Evolutionary conservation across 64 coral and sea anemone species (phyloP).

Genomic region (Pachyseris speciosa): DNA sequence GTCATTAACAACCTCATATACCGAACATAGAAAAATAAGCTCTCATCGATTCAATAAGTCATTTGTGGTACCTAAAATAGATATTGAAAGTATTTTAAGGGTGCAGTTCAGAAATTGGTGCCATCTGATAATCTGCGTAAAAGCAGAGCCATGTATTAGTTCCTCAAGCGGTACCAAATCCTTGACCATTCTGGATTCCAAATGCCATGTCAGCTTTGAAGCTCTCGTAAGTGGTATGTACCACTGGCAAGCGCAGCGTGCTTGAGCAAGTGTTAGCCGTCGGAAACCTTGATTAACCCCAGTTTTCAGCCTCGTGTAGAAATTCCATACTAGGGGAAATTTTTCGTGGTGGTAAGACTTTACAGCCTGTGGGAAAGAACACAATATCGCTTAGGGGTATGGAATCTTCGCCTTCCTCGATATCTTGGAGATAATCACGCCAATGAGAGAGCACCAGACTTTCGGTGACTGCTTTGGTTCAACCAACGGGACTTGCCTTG

Average conservation of each 20-base stretch:
- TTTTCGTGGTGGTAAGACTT: slow-evolving; percentile 63
- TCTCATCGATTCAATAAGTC: too few relatives aligned
- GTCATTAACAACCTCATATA: too few relatives aligned
- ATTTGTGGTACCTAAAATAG: too few relatives aligned
- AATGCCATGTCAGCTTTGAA: slow-evolving; percentile 80
- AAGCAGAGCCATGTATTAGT: too few relatives aligned
- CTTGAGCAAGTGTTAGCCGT: slow-evolving; percentile 66
- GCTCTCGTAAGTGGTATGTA: slow-evolving; percentile 59
- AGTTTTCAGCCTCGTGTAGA: slow-evolving; percentile 13
- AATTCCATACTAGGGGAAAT: slow-evolving; percentile 38
- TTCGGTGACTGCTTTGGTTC: slow-evolving; percentile 17
- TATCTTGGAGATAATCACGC: slow-evolving; percentile 50
- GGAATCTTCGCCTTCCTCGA: slow-evolving; percentile 48
- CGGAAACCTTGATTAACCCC: slow-evolving; percentile 32
- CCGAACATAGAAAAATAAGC: too few relatives aligned
- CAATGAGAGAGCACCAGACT: slow-evolving; percentile 57
- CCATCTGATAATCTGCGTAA: too few relatives aligned
- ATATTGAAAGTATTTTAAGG: too few relatives aligned
- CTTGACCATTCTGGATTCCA: slow-evolving; percentile 58
- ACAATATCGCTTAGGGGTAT: slow-evolving; percentile 62
- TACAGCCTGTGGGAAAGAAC: slow-evolving; percentile 66
- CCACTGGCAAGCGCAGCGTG: slow-evolving; percentile 67
- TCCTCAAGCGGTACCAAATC: slow-evolving; percentile 79
- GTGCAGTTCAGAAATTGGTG: too few relatives aligned
- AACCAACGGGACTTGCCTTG: slow-evolving; percentile 36